phyloP scores from a whole-genome alignment of 92 coral and sea anemone genomes.

The Muricea muricata region DNA sequence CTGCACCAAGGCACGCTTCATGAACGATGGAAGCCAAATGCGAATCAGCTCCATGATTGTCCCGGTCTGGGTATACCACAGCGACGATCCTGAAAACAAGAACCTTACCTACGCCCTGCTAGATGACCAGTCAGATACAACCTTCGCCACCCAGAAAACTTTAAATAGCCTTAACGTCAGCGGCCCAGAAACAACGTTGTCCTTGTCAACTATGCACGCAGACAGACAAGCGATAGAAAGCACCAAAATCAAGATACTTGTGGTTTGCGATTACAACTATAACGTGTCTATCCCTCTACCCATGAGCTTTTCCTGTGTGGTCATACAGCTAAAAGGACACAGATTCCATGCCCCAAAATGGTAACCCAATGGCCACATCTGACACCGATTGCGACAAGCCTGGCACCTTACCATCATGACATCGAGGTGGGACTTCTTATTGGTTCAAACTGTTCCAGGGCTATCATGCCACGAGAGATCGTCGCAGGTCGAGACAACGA shows the following conservation, averaged over 20 bases:
- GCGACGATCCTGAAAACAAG: slow-evolving; percentile 22
- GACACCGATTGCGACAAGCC: neutral
- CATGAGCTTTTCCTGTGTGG: too few relatives aligned
- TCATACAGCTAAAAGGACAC: neutral
- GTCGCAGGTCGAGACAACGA: slow-evolving; percentile 2
- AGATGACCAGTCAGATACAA: slow-evolving; percentile 53
- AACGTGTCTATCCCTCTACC: too few relatives aligned
- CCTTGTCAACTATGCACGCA: too few relatives aligned
- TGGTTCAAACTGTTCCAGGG: slow-evolving; percentile 68
- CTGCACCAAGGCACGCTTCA: neutral
- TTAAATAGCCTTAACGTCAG: too few relatives aligned
- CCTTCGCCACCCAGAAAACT: too few relatives aligned
- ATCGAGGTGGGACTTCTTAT: slow-evolving; percentile 59
- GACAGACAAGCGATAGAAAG: too few relatives aligned
- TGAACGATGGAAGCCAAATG: slow-evolving; percentile 5
- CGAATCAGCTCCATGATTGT: slow-evolving; percentile 65
- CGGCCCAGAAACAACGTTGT: too few relatives aligned
- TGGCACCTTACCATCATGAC: neutral
- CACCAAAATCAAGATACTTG: too few relatives aligned
- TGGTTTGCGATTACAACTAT: too few relatives aligned
- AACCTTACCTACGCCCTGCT: slow-evolving; percentile 62
- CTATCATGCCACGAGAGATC: slow-evolving; percentile 58
- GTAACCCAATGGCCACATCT: slow-evolving; percentile 13
- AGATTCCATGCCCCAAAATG: neutral
- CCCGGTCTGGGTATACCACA: slow-evolving; percentile 65